Percentiles rank a stretch among this genome's conserved stretches.
Evolutionary conservation across 2,888 invertebrate species (phyloP).

Genomic region (Masnerella sp.): DNA sequence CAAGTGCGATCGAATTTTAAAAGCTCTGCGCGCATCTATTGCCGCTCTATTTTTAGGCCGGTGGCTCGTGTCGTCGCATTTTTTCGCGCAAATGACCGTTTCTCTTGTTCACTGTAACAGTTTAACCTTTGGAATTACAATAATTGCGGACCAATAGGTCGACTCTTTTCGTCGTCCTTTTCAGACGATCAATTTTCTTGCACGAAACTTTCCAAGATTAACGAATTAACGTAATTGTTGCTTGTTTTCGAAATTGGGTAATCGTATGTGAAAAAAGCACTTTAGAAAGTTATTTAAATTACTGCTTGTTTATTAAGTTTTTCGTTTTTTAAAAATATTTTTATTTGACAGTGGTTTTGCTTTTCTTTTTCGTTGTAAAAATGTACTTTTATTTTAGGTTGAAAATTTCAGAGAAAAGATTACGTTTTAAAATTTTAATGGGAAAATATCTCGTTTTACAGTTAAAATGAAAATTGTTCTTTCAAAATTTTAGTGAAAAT

Average conservation of each 20-base stretch:
- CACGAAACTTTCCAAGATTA: conserved; percentile 40
- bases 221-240: conserved; percentile 49
- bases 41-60: conserved; percentile 38
- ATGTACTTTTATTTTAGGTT: no score
- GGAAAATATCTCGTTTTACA: no score
- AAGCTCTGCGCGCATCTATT: conserved; percentile 21
- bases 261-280: conserved; percentile 14
- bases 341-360: no score
- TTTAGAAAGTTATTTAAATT: conserved; percentile 50
- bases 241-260: conserved; percentile 34
- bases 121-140: conserved; percentile 52
- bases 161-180: conserved; percentile 43
- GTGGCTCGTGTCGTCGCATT: conserved; percentile 11
- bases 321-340: no score
- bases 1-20: conserved; percentile 45
- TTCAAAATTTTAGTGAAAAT: no score
- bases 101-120: conserved; percentile 48
- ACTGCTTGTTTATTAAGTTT: no score
- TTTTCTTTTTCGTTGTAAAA: no score
- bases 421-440: no score
- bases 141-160: conserved; percentile 51
- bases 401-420: no score
- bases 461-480: no score
- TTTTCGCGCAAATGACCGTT: conserved; percentile 28
- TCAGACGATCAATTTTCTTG: conserved; percentile 46